phyloP scores from a whole-genome alignment of 2,113 vertebrate species.

The Coreoperca whiteheadi region DNA sequence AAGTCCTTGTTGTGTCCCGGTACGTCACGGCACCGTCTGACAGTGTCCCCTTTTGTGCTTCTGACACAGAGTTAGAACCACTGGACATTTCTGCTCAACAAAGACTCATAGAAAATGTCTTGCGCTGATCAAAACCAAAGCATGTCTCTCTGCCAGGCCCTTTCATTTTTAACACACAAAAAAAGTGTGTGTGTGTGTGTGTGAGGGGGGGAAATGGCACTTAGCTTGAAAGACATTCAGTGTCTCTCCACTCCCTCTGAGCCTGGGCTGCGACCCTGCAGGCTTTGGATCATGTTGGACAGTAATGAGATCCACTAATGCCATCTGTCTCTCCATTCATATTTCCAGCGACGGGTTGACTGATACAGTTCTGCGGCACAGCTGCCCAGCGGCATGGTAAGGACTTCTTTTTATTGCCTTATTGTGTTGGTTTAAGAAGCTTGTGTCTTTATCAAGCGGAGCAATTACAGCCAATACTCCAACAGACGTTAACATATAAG shows the following conservation, averaged over 20 bases:
- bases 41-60: constrained; percentile 73
- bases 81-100: constrained; percentile 62
- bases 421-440: background rate
- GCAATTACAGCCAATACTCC: background rate
- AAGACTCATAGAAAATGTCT: constrained; percentile 66
- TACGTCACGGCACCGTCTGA: constrained; percentile 43
- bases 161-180: constrained; percentile 37
- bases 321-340: constrained; percentile 30
- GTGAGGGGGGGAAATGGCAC: constrained; percentile 9
- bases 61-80: constrained; percentile 36
- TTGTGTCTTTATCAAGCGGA: background rate
- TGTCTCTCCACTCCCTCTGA: constrained; percentile 42
- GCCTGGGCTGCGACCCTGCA: constrained; percentile 46
- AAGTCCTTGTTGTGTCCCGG: constrained; percentile 70
- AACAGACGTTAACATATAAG: background rate
- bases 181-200: too few relatives aligned
- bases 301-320: constrained; percentile 54
- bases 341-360: constrained; percentile 32
- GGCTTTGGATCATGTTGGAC: constrained; percentile 46
- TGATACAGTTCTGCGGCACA: constrained; percentile 12
- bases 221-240: constrained; percentile 47
- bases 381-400: constrained; percentile 70
- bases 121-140: constrained; percentile 48
- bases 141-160: constrained; percentile 35
- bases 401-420: constrained; percentile 44